phyloP scores from a whole-genome alignment of 2,888 invertebrate species.

The Campoplex capitator region DNA sequence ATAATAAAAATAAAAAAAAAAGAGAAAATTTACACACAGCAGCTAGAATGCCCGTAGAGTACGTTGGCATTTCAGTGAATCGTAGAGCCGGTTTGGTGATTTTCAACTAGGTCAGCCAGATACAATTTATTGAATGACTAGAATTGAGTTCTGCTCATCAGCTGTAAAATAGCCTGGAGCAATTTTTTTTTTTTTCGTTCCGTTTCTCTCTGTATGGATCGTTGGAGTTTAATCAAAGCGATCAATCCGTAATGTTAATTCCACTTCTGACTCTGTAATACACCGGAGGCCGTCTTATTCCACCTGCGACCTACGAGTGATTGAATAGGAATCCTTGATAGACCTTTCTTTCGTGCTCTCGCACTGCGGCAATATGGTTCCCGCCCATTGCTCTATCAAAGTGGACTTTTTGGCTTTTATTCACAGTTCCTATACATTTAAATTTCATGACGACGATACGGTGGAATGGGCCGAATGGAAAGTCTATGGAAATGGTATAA shows the following conservation, averaged over 20 bases:
- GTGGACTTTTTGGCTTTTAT: slow-evolving; percentile 48
- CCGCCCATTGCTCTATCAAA: slow-evolving; percentile 42
- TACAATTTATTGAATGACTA: neutral
- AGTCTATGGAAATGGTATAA: slow-evolving; percentile 37
- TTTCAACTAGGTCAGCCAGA: neutral
- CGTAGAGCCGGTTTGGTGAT: neutral
- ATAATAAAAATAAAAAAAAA: neutral
- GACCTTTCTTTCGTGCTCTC: slow-evolving; percentile 30
- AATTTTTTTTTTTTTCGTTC: neutral
- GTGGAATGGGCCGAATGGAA: slow-evolving; percentile 36
- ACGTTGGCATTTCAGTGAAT: neutral
- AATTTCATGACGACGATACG: slow-evolving; percentile 19
- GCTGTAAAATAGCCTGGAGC: neutral
- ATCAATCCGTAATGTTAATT: slow-evolving; percentile 48
- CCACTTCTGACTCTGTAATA: slow-evolving; percentile 23
- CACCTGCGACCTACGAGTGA: slow-evolving; percentile 43
- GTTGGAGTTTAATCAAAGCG: slow-evolving; percentile 30
- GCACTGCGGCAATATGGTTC: slow-evolving; percentile 10
- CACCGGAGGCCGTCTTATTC: slow-evolving; percentile 17
- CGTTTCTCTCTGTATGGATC: slow-evolving; percentile 3
- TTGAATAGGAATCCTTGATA: slow-evolving; percentile 42
- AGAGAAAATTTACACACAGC: neutral
- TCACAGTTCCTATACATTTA: slow-evolving; percentile 16
- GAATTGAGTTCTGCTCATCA: neutral
- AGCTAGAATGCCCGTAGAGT: neutral